phyloP scores from a whole-genome alignment of 2,888 invertebrate species.

The Melanchra persicariae region DNA sequence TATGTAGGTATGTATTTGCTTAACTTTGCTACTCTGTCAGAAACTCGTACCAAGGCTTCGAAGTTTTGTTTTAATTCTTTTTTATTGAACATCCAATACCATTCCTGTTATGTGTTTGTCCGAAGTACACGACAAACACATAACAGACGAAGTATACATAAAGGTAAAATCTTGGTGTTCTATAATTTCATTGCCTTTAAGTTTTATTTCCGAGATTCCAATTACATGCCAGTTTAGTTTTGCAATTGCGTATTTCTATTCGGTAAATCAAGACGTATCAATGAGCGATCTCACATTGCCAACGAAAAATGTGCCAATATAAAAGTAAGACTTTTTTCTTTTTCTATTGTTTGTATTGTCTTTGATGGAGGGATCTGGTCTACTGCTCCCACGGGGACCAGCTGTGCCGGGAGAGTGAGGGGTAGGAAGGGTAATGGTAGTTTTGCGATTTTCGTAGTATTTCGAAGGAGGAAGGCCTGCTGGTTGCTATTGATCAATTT shows the following conservation, averaged over 20 bases:
- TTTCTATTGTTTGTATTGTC: background rate
- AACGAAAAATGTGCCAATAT: conserved; percentile 5
- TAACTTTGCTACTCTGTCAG: conserved; percentile 4
- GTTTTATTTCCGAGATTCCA: background rate
- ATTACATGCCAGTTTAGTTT: background rate
- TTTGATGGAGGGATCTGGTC: background rate
- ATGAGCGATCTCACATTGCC: conserved; percentile 12
- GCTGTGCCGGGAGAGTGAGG: too few species aligned
- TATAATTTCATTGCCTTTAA: background rate
- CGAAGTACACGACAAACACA: too few species aligned
- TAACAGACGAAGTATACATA: too few species aligned
- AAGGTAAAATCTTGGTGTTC: too few species aligned
- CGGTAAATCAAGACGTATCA: background rate
- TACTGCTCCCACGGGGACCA: too few species aligned
- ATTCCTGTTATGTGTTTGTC: conserved; percentile 7
- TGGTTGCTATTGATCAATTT: too few species aligned
- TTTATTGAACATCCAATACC: conserved; percentile 9
- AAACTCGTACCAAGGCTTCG: background rate
- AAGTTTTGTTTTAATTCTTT: conserved; percentile 3
- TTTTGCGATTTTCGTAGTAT: too few species aligned
- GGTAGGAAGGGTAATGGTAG: too few species aligned
- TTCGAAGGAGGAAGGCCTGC: too few species aligned
- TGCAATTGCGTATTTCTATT: background rate
- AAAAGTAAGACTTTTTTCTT: too few species aligned
- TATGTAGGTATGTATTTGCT: background rate